Evolutionary conservation across 1,140 invertebrate genomes (phyloP), one percentile per base, ranked within the genome.

Genomic region (Oncopeltus fasciatus): DNA sequence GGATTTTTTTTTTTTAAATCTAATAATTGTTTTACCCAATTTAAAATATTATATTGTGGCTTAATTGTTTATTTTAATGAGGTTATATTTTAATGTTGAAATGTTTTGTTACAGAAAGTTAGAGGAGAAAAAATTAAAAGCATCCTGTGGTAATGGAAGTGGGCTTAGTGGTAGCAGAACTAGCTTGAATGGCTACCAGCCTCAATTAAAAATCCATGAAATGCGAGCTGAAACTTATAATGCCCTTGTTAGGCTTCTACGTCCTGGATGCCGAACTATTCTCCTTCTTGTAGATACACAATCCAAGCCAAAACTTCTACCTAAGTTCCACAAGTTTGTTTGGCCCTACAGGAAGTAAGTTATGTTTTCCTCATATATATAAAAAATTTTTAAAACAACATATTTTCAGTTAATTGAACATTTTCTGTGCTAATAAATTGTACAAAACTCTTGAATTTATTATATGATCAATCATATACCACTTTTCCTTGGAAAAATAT

Each of bases 261-360:
- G 97, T 72, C 95, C 95, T 0, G 95, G 95, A 0, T 97, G 92
- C 71, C 78, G 95, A 18, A 97, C 95, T 0, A 83, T 98, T 63
- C 81, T 97, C 31, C 72, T 98, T 11, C 75, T 98, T 29, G 84
- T 96, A 1, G 93, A 98, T 76, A 78, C 83, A 70, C 87, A 95
- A 71, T 88, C 85, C 62, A 87, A 92, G 62, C 77, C 87, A 61
- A 87, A 88, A 72, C 77, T 98, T 51, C 76, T 98, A 60, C 85
- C 89, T 59, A 85, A 87, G 66, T 98, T 96, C 80, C 90, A 95
- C 72, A 87, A 86, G 75, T 85, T 88, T 68, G 87, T 97, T 56
- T 95, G 91, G 86, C 93, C 94, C 16, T 95, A 96, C 72, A 82
- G 94, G 72, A 92, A 91, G 88, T 94, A 76, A 75, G 79, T 69